phyloP scores from a whole-genome alignment of 2,888 invertebrate genomes.

The Taenaris catops region DNA sequence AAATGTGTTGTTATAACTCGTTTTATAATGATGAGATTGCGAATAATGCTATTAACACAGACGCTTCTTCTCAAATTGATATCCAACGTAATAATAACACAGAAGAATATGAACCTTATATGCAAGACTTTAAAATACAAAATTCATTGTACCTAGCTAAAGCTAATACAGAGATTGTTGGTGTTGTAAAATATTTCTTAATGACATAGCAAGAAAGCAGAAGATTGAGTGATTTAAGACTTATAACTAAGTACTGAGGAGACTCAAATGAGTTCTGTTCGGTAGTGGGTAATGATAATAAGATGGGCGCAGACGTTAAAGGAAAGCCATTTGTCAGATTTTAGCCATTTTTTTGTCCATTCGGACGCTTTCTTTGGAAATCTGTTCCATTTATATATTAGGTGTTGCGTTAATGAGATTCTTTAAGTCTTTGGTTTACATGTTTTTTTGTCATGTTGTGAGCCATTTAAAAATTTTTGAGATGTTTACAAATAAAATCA shows the following conservation, averaged over 20 bases:
- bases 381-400: slow-evolving; percentile 77
- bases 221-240: slow-evolving; percentile 30
- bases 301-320: slow-evolving; percentile 80
- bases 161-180: slow-evolving; percentile 35
- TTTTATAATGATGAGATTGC: slow-evolving; percentile 80
- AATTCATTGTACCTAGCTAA: slow-evolving; percentile 25
- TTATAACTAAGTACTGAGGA: slow-evolving; percentile 54
- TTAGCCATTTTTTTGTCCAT: slow-evolving; percentile 71
- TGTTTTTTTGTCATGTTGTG: no score
- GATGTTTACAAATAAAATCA: no score
- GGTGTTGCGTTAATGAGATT: slow-evolving; percentile 58
- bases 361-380: slow-evolving; percentile 70
- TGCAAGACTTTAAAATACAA: slow-evolving; percentile 28
- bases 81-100: slow-evolving; percentile 45
- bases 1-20: no score
- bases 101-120: slow-evolving; percentile 39
- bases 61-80: slow-evolving; percentile 80
- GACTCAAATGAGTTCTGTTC: slow-evolving; percentile 75
- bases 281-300: slow-evolving; percentile 78
- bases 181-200: slow-evolving; percentile 33
- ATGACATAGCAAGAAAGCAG: slow-evolving; percentile 31
- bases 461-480: no score
- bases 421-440: slow-evolving; percentile 26
- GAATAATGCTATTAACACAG: slow-evolving; percentile 80
- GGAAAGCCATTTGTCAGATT: slow-evolving; percentile 79